Conservation (phyloP, 2,113 vertebrate species). For the Alethe diademata region DNA sequence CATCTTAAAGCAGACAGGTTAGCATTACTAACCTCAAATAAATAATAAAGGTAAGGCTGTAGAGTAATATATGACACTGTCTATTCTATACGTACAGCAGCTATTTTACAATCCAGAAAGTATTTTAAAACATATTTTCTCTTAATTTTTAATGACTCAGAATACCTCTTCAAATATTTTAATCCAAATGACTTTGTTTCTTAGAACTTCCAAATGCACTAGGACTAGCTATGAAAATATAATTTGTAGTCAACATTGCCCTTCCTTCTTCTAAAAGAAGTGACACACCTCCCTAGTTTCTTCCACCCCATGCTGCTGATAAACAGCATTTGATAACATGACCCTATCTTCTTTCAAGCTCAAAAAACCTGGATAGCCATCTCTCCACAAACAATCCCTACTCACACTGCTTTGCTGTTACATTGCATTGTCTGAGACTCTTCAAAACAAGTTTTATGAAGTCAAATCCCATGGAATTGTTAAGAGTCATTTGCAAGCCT, state of each 20-base stretch:
- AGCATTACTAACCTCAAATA: background rate
- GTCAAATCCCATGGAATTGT: background rate
- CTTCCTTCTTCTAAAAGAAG: background rate
- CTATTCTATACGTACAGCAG: background rate
- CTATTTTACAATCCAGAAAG: background rate
- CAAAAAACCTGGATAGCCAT: background rate
- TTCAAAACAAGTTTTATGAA: background rate
- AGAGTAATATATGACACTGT: background rate
- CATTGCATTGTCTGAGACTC: fast-evolving
- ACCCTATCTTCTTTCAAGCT: background rate
- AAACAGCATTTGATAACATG: background rate
- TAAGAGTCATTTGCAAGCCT: background rate
- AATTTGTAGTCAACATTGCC: background rate
- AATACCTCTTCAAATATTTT: background rate
- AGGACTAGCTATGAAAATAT: background rate
- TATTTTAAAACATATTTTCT: background rate
- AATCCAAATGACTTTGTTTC: background rate
- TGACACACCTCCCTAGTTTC: background rate
- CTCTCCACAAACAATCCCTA: background rate
- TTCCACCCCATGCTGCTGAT: background rate
- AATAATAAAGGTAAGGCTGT: background rate
- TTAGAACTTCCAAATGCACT: background rate
- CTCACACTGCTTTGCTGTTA: background rate
- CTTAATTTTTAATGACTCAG: background rate
- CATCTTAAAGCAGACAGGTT: background rate